A percentile compares a stretch with the other conserved stretches of the same genome.
Conservation (phyloP, 2,797 vertebrate genomes). For the Tinamus major region DNA sequence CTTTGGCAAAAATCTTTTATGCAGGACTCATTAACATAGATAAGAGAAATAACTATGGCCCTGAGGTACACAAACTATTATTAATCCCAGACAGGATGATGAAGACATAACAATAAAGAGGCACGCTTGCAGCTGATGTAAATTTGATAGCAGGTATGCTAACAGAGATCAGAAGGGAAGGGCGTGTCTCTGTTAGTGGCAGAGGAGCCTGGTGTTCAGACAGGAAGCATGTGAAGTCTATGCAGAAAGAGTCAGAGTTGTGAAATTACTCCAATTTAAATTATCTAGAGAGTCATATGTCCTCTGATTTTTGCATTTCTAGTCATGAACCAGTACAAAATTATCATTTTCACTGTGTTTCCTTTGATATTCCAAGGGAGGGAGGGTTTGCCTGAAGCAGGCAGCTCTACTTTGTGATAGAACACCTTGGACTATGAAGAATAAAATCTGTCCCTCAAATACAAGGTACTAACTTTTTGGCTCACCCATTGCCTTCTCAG, state of each 20-base stretch:
- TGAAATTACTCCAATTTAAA: slow-evolving; percentile 17
- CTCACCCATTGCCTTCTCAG: neutral
- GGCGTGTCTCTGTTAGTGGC: neutral
- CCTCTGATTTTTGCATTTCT: neutral
- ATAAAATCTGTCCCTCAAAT: neutral
- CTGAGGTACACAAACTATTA: neutral
- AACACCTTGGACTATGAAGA: neutral
- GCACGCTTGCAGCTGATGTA: neutral
- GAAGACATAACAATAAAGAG: neutral
- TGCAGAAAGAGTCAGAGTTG: neutral
- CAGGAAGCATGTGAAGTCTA: neutral
- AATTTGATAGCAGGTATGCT: neutral
- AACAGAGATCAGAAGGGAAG: neutral
- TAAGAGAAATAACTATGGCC: slow-evolving; percentile 26
- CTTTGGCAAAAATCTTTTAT: slow-evolving; percentile 62
- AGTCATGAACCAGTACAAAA: neutral
- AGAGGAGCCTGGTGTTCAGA: neutral
- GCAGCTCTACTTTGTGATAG: neutral
- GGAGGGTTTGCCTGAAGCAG: neutral
- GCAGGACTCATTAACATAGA: slow-evolving; percentile 10
- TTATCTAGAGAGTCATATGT: neutral
- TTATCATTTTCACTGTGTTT: neutral
- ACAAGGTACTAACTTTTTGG: neutral
- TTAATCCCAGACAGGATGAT: neutral
- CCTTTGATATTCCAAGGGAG: neutral